A percentile compares a stretch with the other conserved stretches of the same genome.
phyloP scores from a whole-genome alignment of 2,797 vertebrate species.

The Danio jaintianensis region DNA sequence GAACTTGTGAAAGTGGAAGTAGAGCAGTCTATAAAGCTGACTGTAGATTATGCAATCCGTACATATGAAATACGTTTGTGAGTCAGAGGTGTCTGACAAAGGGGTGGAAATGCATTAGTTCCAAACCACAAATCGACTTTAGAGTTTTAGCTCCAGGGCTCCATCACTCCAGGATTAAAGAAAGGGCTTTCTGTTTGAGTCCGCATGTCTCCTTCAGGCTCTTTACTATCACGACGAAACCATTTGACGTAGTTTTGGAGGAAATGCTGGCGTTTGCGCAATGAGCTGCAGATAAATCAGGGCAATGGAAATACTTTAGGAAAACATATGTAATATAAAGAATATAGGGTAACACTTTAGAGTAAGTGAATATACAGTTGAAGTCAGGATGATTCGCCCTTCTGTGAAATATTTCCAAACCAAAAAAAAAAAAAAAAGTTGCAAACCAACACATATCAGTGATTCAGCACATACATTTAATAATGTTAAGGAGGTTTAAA shows the following conservation, averaged over 20 bases:
- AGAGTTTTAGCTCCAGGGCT: not conserved
- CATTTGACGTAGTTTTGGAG: rapidly evolving
- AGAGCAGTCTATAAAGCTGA: not conserved
- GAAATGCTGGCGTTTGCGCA: not conserved
- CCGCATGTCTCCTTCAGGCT: not conserved
- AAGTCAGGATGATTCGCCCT: too few relatives aligned
- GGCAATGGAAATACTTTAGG: not conserved
- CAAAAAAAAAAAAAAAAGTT: too few relatives aligned
- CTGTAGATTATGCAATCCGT: not conserved
- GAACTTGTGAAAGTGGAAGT: too few relatives aligned
- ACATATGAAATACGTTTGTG: not conserved
- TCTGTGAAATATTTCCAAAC: too few relatives aligned
- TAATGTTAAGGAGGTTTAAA: too few relatives aligned
- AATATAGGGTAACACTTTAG: too few relatives aligned
- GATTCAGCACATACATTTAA: too few relatives aligned
- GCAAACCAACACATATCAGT: too few relatives aligned
- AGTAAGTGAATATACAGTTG: too few relatives aligned
- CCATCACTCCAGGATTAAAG: not conserved
- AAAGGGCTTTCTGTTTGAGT: not conserved
- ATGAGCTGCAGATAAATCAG: not conserved
- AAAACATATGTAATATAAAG: too few relatives aligned
- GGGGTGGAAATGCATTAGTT: too few relatives aligned
- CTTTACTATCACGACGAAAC: not conserved
- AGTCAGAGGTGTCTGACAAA: not conserved
- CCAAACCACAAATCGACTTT: not conserved